These are phyloP conservation scores for Nomada flava DNA, from an alignment of 2,888 invertebrate genomes.

Conservation along the genomic window DNA sequence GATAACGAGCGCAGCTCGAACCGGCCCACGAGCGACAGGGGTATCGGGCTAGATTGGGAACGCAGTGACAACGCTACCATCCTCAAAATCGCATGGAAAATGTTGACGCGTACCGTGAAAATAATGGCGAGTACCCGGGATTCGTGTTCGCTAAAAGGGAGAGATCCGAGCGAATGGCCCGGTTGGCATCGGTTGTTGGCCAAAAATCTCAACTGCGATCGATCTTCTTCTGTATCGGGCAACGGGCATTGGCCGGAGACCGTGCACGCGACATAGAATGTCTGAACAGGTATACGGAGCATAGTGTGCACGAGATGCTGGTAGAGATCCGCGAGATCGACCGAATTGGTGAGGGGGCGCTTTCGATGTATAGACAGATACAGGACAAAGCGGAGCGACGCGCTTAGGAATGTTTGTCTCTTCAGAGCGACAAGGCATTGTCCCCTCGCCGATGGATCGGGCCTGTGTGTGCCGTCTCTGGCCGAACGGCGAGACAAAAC, in stretches of 20 bases:
- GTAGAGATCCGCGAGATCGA: slow-evolving; percentile 39
- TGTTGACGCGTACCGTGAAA: slow-evolving; percentile 1
- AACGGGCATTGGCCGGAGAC: slow-evolving; percentile 41
- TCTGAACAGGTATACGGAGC: not conserved
- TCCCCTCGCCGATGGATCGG: slow-evolving; percentile 31
- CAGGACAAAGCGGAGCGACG: slow-evolving; percentile 20
- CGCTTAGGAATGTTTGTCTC: slow-evolving; percentile 57
- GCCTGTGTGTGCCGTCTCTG: slow-evolving; percentile 21
- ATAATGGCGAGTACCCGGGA: slow-evolving; percentile 7
- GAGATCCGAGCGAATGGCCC: slow-evolving; percentile 20
- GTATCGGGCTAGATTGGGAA: not conserved
- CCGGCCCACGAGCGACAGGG: not conserved
- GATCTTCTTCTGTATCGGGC: slow-evolving; percentile 28
- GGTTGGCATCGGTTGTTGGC: slow-evolving; percentile 44
- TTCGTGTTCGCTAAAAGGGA: no score
- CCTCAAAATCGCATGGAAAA: slow-evolving; percentile 10
- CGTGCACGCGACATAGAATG: not conserved
- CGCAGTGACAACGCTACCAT: not conserved
- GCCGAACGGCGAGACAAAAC: slow-evolving; percentile 26
- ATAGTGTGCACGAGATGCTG: slow-evolving; percentile 14
- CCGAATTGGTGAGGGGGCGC: slow-evolving; percentile 8
- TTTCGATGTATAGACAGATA: slow-evolving; percentile 31
- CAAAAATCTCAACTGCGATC: slow-evolving; percentile 49
- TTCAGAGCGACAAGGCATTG: slow-evolving; percentile 50
- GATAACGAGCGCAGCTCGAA: slow-evolving; percentile 22